Evolutionary conservation across 1,140 invertebrate species (phyloP).

Genomic region (Theocolax elegans): DNA sequence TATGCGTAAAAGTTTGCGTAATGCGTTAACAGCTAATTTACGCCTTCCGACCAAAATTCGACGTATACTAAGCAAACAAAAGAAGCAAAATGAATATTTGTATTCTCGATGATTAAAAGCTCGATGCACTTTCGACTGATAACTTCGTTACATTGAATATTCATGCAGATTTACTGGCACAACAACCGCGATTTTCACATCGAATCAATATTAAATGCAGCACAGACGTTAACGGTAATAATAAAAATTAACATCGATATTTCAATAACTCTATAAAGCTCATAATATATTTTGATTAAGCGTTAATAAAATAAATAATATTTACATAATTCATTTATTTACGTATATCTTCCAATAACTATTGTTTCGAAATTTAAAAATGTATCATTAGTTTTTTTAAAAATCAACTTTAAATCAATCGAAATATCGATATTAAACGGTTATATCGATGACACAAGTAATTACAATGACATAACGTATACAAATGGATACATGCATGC

Average conservation of each 20-base stretch:
- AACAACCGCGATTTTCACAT: background rate
- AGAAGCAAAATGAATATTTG: background rate
- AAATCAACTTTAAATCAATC: background rate
- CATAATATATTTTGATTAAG: no score
- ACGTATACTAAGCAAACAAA: no score
- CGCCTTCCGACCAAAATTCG: no score
- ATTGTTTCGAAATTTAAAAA: no score
- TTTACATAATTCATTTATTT: no score
- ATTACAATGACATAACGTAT: background rate
- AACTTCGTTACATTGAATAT: background rate
- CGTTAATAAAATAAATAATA: no score
- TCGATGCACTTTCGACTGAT: background rate
- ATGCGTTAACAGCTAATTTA: no score
- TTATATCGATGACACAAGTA: background rate
- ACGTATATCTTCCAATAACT: no score
- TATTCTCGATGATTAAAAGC: background rate
- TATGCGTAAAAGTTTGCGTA: no score
- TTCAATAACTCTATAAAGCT: no score
- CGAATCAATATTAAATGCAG: background rate
- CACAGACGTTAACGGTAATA: background rate
- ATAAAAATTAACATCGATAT: background rate
- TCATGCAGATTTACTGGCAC: conserved; percentile 16
- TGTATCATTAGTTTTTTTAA: background rate
- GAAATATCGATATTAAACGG: background rate
- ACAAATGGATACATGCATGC: conserved; percentile 10